Percentiles rank a stretch among this genome's conserved stretches.
phyloP scores from a whole-genome alignment of 2,797 vertebrate genomes.

The Mus caroli region DNA sequence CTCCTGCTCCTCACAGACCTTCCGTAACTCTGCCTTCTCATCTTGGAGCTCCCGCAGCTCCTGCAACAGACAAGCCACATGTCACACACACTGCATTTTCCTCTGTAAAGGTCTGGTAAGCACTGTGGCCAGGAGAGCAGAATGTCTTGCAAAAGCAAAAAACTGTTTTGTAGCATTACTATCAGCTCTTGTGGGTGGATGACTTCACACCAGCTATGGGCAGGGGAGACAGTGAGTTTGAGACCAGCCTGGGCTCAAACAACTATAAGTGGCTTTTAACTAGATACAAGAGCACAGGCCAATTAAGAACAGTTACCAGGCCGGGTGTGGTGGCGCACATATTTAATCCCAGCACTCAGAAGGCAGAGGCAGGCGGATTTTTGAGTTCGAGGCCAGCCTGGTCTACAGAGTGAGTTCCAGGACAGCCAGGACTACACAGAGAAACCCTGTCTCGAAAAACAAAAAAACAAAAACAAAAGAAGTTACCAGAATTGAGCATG shows the following conservation, averaged over 20 bases:
- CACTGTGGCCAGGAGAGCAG: not conserved
- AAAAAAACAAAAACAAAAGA: no score
- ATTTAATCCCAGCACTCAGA: not conserved
- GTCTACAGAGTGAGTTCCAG: no score
- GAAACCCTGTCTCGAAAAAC: no score
- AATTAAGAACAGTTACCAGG: not conserved
- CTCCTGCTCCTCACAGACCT: conserved; percentile 95
- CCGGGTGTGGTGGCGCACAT: not conserved
- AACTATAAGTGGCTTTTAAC: not conserved
- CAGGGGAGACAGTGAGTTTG: not conserved
- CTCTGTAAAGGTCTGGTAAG: not conserved
- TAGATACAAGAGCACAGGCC: not conserved
- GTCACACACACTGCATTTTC: not conserved
- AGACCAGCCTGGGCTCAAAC: not conserved
- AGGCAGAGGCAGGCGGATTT: no score
- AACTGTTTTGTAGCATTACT: not conserved
- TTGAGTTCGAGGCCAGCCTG: no score
- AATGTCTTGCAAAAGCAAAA: not conserved
- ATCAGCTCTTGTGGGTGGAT: not conserved
- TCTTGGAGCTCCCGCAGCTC: conserved; percentile 94
- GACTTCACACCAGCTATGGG: not conserved
- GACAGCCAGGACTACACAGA: no score
- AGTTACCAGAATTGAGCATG: no score
- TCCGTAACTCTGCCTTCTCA: conserved; percentile 95
- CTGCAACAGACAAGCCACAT: conserved; percentile 85